Base-by-base conservation (phyloP, 2,888 invertebrate species). In the Eupithecia dodoneata region DNA sequence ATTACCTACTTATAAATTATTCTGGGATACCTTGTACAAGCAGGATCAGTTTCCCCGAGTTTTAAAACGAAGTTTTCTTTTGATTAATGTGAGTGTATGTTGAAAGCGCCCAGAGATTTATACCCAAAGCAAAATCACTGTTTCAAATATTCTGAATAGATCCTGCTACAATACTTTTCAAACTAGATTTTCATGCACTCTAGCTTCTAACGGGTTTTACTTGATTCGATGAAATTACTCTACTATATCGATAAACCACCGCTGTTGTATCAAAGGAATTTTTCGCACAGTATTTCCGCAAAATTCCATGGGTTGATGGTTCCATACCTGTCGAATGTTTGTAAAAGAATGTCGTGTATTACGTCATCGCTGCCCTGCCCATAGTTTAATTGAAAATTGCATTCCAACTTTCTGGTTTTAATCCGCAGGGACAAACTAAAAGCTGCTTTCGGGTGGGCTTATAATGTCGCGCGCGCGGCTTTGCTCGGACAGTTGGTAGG, bases 341-440 rank as follows among this genome's bases (percentile, higher is more conserved):
- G 4, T 63, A 63, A 69, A 30, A 69, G n/a, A 45, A 69, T 44
- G n/a, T 2, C 3, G 10, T n/a, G 15, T 42, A 42, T 67, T 42
- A 9, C 67, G 67, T 69, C 67, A 69, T 45, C 67, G 67, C 45
- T 18, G 15, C 6, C 65, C 9, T 6, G 15, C 79, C 67, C 49
- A 74, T 76, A 82, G 85, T 86, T 86, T 83, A 83, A 87, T 88
- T 88, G 86, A 85, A 89, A 89, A 89, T 86, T 88, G 87, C 85
- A 87, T 87, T 84, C 85, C 85, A 90, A 91, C 87, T 92, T 91
- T 90, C 83, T 84, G 86, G 86, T 88, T 91, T 77, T 93, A 92
- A 92, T 93, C 92, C 91, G 84, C 88, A 87, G 89, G 87, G 87
- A 90, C 91, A 89, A 92, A 91, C 90, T 92, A 88, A 90, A 91